Evolutionary conservation across 2,113 vertebrate species (phyloP), one percentile per base, ranked within the genome.

Genomic region (Oryzias melastigma): DNA sequence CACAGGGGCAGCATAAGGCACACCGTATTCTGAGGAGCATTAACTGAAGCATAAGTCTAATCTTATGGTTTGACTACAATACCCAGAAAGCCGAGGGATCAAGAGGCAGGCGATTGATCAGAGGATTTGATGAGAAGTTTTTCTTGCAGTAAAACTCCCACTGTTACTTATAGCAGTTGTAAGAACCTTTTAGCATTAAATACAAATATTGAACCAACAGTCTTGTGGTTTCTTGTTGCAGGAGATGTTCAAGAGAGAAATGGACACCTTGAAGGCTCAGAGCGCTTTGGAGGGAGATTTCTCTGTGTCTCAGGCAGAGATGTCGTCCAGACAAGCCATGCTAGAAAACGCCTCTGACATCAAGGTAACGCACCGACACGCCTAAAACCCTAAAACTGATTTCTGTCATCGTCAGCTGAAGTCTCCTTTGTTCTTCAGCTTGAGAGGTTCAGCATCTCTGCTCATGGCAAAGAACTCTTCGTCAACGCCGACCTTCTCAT

Each of bases 361-460:
- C 68, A 97, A 97, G 94, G 95, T 95, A 18, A 47, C 43, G 4
- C 1, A 15, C 43, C 17, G 14, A 14, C 16, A 17, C 4, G 4
- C 14, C 16, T 14, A 18, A 10, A 43, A n/a, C 18, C 13, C 7
- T 45, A 16, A 8, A 40, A n/a, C 19, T 8, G 46, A 2, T 0
- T 2, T 19, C 8, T 10, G 1, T n/a, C 44, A 2, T 7, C 2
- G 44, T 47, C 7, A n/a, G 4, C 71, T 3, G 76, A 13, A 0
- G 7, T 5, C 3, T 65, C 13, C 58, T 44, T 1, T n/a, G n/a
- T 73, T 7, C 71, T 24, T 17, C 56, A 97, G 95, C 81, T 98
- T 81, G 95, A 97, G 70, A 93, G 92, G 60, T 98, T 98, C 84
- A 98, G 95, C 81, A 98, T 98, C 81, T 98, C 95, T 0, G 95